These are phyloP conservation scores for Apoda limacodes DNA, from an alignment of 2,888 invertebrate genomes.

Conservation along the genomic window DNA sequence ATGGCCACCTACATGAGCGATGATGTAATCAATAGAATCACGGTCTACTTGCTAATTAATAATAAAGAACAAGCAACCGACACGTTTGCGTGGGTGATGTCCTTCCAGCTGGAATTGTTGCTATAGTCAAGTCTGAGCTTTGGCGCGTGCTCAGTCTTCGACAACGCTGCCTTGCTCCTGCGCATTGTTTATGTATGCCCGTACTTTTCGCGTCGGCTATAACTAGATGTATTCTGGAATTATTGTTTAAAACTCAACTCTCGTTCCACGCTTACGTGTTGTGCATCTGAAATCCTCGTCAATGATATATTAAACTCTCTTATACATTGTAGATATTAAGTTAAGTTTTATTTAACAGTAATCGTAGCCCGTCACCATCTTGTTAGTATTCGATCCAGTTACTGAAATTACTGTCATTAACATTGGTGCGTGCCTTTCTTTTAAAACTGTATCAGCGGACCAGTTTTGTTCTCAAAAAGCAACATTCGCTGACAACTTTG, in stretches of 20 bases:
- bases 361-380: constrained; percentile 38
- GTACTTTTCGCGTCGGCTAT: constrained; percentile 48
- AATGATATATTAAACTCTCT: constrained; percentile 23
- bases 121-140: constrained; percentile 2
- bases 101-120: constrained; percentile 29
- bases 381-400: constrained; percentile 41
- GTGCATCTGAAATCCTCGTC: constrained; percentile 38
- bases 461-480: constrained; percentile 31
- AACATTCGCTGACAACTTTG: too few relatives aligned
- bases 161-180: constrained; percentile 29
- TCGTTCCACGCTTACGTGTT: constrained; percentile 41
- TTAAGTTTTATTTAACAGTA: constrained; percentile 35
- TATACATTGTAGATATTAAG: too few relatives aligned
- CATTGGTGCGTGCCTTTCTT: constrained; percentile 36
- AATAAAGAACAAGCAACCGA: constrained; percentile 28
- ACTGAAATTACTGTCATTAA: constrained; percentile 52
- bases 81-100: constrained; percentile 48
- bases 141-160: too few relatives aligned
- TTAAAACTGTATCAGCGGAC: constrained; percentile 44
- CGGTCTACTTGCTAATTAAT: constrained; percentile 22
- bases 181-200: constrained; percentile 60
- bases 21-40: constrained; percentile 55
- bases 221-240: constrained; percentile 59
- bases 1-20: constrained; percentile 64
- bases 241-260: constrained; percentile 47